Percentiles rank a stretch among this genome's conserved stretches.
These are phyloP conservation scores for Passer montanus DNA, from an alignment of 2,113 vertebrate genomes.

Conservation along the genomic window DNA sequence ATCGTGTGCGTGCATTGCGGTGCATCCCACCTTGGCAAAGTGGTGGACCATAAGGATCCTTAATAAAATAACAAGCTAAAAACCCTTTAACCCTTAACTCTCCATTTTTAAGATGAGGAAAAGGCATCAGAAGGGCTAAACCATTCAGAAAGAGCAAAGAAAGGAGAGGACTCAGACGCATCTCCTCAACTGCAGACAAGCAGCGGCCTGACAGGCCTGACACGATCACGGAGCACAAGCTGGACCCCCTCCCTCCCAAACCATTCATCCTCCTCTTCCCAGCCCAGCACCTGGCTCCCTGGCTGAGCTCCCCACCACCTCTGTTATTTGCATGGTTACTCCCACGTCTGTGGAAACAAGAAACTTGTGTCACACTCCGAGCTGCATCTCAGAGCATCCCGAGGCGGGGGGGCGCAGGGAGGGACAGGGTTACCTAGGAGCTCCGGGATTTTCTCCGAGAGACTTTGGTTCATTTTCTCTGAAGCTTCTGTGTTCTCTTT, in stretches of 20 bases:
- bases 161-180: accelerated
- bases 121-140: not conserved
- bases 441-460: conserved; percentile 15
- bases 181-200: not conserved
- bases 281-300: not conserved
- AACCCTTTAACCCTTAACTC: not conserved
- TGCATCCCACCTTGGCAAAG: accelerated
- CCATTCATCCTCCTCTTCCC: not conserved
- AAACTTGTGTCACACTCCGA: not conserved
- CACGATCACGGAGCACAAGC: accelerated
- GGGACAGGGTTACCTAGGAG: conserved; percentile 25
- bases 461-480: conserved; percentile 52
- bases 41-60: not conserved
- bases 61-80: not conserved
- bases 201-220: not conserved
- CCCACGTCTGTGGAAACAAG: not conserved
- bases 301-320: not conserved
- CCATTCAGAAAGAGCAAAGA: not conserved
- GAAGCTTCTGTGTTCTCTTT: conserved; percentile 50
- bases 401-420: not conserved
- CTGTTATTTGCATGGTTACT: not conserved
- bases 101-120: not conserved
- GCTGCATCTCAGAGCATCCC: not conserved
- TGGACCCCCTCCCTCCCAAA: not conserved
- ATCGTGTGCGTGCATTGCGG: accelerated